Base-by-base conservation (phyloP, 2,888 invertebrate species). In the Diarsia rubi region DNA sequence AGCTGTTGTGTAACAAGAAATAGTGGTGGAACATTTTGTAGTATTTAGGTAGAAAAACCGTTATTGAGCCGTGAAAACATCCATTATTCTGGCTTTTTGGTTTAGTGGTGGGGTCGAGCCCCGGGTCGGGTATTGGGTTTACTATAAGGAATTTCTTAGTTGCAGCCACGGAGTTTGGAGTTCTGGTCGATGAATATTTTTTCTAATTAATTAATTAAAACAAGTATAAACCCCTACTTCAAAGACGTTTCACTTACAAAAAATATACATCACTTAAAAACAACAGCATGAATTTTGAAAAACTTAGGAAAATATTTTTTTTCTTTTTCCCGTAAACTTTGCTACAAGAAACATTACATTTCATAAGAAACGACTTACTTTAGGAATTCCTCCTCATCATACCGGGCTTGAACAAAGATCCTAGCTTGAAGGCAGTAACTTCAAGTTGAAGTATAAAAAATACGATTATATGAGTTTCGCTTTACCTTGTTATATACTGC, bases 401-500 rank as follows among this genome's bases (percentile, higher is more conserved):
- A 8, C 59, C 62, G 64, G 45, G 69, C 67, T 67, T 84, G 57
- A 75, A 85, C 75, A 79, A 86, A 81, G 78, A 74, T 78, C 49
- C 68, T 75, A 66, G 71, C 73, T 75, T 68, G 57, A 60, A 69
- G 67, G 74, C 77, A 70, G 77, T 69, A 77, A 75, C 67, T 79
- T 81, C 24, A 86, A 79, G 69, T 83, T 77, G 24, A 57, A 72
- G 60, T 79, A 73, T 78, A 63, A 84, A 84, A 83, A 83, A 75
- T 81, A 74, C 42, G 59, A 71, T 81, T 73, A 75, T 73, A 71
- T 69, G 73, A 71, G 49, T 60, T 73, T n/a, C 37, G 44, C 27
- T 79, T 75, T 70, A 73, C 77, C 74, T 79, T 69, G 57, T 86
- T 75, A 68, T 75, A 68, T 24, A 49, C 52, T 75, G 59, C 54